Conservation (phyloP, 2,113 vertebrate genomes). For the Triplophysa siluroides region DNA sequence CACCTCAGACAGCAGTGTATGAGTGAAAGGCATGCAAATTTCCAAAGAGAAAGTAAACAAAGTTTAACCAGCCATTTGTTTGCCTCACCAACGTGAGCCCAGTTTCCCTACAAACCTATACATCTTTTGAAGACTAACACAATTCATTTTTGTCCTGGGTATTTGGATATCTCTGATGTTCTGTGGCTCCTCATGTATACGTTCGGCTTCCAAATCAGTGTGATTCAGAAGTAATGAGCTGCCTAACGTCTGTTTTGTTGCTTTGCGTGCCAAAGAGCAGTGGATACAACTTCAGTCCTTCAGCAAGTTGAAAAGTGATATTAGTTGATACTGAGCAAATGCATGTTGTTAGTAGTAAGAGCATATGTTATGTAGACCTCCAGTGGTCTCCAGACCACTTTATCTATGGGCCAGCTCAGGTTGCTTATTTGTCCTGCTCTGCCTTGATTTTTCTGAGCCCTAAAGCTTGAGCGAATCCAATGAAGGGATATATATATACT, state of each 20-base stretch:
- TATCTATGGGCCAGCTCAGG: constrained; percentile 14
- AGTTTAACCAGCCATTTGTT: neutral
- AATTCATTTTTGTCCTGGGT: neutral
- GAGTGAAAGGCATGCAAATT: too few species aligned
- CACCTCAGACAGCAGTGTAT: neutral
- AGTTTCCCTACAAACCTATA: too few species aligned
- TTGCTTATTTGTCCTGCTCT: constrained; percentile 1
- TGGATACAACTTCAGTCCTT: neutral
- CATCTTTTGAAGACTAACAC: too few species aligned
- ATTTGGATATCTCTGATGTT: neutral
- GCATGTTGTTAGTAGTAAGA: constrained; percentile 14
- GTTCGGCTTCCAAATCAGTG: constrained; percentile 9
- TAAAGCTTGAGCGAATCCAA: constrained; percentile 11
- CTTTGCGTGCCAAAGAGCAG: constrained; percentile 8
- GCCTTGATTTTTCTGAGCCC: constrained; percentile 5
- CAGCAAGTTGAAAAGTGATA: constrained; percentile 13
- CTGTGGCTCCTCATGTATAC: neutral
- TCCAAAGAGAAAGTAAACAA: neutral
- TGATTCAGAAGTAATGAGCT: constrained; percentile 27
- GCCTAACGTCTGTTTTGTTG: constrained; percentile 15
- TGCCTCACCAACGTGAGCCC: neutral
- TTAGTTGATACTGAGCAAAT: neutral
- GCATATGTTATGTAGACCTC: constrained; percentile 22
- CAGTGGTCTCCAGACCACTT: constrained; percentile 16
- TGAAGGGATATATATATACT: constrained; percentile 11